phyloP scores from a whole-genome alignment of 2,797 vertebrate genomes.

The Clarias platycephalus region DNA sequence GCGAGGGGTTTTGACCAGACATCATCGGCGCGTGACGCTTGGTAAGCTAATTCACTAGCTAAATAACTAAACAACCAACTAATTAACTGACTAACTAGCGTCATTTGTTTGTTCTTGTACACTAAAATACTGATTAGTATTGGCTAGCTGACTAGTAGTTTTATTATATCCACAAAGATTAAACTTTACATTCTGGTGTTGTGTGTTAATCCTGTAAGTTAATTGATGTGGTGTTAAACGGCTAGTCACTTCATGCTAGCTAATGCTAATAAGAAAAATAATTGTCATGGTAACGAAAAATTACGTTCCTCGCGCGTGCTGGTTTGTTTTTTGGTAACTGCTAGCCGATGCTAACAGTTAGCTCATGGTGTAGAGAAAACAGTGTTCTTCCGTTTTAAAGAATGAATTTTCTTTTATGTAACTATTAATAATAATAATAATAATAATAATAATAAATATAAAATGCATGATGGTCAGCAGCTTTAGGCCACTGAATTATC shows the following conservation, averaged over 20 bases:
- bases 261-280: neutral
- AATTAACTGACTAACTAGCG: neutral
- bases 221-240: neutral
- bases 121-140: no score
- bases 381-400: neutral
- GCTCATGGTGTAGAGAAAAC: neutral
- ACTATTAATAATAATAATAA: neutral
- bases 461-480: neutral
- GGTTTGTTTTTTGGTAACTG: neutral
- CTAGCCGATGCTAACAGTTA: neutral
- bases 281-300: neutral
- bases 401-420: neutral
- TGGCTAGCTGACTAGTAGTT: neutral
- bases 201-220: neutral
- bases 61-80: neutral
- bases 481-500: neutral
- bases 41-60: conserved; percentile 11
- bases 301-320: no score
- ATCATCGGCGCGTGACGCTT: neutral
- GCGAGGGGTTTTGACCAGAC: neutral
- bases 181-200: neutral
- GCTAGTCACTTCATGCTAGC: neutral
- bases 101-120: neutral
- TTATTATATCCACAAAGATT: neutral
- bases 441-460: neutral